Base-by-base conservation (phyloP, 23 tunicate genomes). In the Trididemnum miniatum region DNA sequence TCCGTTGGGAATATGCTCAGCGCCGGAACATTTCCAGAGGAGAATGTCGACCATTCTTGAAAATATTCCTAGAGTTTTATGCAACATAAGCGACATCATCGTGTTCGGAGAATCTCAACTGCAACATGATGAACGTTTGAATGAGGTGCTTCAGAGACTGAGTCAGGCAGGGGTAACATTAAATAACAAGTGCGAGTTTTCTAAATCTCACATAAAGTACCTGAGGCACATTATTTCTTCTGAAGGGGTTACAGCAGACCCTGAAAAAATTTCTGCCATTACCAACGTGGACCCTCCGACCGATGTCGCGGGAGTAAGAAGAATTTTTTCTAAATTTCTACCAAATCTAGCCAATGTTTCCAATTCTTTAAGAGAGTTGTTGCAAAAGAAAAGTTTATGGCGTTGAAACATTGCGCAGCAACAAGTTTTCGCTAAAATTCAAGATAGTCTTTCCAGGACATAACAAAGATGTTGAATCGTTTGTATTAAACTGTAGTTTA, bases 1-100 rank as follows among this genome's bases (percentile, higher is more conserved):
- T 27, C 81, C 87, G 20, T 83, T 83, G 22, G 87, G 81, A n/a
- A 59, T 83, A 0, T 25, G 30, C 22, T 74, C 81, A 36, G 87
- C 87, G 1, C 86, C 86, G 12, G 78, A 40, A 44, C 77, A 36
- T 44, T 69, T 67, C 40, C 78, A 82, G 36, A 31, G 62, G 25
- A 35, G 39, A 25, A 82, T 82, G 86, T 67, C 76, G n/a, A 29
- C 40, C 5, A 71, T 71, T 34, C 44, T 71, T 36, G 40, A 71
- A 5, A 7, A 12, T 29, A 3, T 62, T 22, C 20, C 69, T 62
- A 24, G 76, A 15, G 76, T 9, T 30, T 22, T 71, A 5, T 71
- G 76, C 39, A 30, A 18, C 39, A 71, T 71, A 37, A 22, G 31
- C 22, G 44, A 71, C 12, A 32, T 71, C 38, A 4, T 71, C n/a